Evolutionary conservation across 2,113 vertebrate species (phyloP).

Genomic region (Bos javanicus): DNA sequence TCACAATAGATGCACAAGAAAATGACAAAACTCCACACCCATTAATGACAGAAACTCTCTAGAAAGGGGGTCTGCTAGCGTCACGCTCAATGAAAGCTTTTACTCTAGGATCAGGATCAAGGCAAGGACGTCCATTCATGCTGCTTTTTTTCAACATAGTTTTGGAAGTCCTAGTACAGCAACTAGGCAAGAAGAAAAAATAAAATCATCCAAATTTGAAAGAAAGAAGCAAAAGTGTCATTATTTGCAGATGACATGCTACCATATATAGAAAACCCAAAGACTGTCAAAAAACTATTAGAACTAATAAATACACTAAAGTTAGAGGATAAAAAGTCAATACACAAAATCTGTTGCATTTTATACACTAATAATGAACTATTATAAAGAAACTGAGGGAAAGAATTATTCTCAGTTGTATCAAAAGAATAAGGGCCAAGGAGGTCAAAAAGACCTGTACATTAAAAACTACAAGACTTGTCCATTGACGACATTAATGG

Average conservation of each 20-base stretch:
- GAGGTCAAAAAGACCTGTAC: neutral
- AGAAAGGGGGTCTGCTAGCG: neutral
- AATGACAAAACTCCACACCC: neutral
- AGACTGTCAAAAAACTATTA: neutral
- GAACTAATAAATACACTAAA: neutral
- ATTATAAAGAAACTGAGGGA: neutral
- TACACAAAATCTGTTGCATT: neutral
- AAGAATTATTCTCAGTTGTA: neutral
- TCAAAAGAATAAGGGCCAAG: neutral
- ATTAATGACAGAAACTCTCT: neutral
- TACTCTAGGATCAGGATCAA: neutral
- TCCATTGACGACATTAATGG: neutral
- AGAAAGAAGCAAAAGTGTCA: neutral
- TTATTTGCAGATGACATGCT: neutral
- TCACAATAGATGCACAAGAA: neutral
- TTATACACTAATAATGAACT: neutral
- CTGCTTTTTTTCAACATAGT: neutral
- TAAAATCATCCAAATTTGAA: neutral
- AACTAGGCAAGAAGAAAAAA: neutral
- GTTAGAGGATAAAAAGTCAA: neutral
- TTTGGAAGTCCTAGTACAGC: neutral
- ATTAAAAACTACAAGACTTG: neutral
- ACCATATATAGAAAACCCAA: neutral
- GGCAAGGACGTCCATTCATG: neutral
- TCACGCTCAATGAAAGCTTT: accelerated